Base-by-base conservation (phyloP, 2,797 vertebrate genomes). In the Ctenopoma kingsleyae region DNA sequence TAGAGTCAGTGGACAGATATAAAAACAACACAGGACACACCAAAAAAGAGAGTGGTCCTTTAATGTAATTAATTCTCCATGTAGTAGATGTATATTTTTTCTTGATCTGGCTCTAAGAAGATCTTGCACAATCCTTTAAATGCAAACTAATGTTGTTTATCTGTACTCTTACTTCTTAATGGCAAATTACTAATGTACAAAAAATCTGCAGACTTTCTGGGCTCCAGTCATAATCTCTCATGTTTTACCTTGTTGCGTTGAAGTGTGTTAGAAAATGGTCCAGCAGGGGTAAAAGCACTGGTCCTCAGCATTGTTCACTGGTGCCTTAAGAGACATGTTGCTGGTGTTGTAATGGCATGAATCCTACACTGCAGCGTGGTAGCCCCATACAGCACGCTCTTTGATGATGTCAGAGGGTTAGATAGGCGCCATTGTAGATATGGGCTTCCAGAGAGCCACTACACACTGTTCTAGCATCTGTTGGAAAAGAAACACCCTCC, bases 381-480 rank as follows among this genome's bases (percentile, higher is more conserved):
- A 85, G 83, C 84, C 82, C 78, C 81, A 82, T 88, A 86, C 92
- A 90, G 89, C 90, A 87, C 58, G 87, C 86, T 82, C 86, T 93
- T 92, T 92, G 91, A 93, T 92, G 92, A 93, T 93, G 93, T 93
- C 94, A 93, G 89, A 83, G 89, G 90, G 90, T 92, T 90, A 92
- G 91, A 92, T 87, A 87, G 93, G 88, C 80, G 83, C 92, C 89
- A 88, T 93, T 93, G 91, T 93, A 87, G 90, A 90, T 88, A 88
- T 52, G 78, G 88, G 77, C 89, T 92, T 89, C 81, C 84, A 90
- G 80, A 85, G 86, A 83, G 71, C 83, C 72, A 64, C 87, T 55
- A 90, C 93, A 93, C 90, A 92, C 90, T 92, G 93, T 91, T 93
- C 89, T 85, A 92, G 92, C 86, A 89, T 93, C 92, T 93, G 93